phyloP scores from a whole-genome alignment of 1,140 invertebrate species.

The Chironomus tepperi region DNA sequence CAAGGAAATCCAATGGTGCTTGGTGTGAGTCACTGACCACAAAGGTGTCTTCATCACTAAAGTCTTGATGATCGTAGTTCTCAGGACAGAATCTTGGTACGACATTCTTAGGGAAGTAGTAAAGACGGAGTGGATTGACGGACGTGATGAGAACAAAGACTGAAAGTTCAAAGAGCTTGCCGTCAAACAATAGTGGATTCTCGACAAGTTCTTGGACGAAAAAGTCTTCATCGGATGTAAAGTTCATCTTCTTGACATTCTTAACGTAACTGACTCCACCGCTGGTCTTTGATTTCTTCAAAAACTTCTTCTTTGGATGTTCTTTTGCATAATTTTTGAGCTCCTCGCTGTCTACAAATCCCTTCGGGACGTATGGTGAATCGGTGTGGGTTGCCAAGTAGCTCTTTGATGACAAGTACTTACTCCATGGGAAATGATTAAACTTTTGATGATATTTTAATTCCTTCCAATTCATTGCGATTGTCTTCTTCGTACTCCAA shows the following conservation, averaged over 20 bases:
- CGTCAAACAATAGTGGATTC: neutral
- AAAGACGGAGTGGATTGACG: neutral
- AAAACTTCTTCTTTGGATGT: neutral
- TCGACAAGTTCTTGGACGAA: neutral
- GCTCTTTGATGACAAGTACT: neutral
- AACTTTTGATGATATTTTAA: neutral
- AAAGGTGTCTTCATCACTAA: neutral
- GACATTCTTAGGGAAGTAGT: neutral
- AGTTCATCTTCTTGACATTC: neutral
- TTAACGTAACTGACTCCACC: neutral
- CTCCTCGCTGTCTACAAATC: neutral
- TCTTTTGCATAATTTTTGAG: neutral
- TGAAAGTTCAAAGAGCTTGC: neutral
- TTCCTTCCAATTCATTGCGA: neutral
- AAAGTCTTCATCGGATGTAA: neutral
- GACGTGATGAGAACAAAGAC: neutral
- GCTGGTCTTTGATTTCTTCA: neutral
- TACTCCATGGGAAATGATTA: neutral
- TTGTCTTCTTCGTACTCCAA: neutral
- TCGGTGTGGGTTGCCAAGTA: neutral
- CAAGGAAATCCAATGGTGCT: neutral
- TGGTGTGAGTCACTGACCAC: neutral
- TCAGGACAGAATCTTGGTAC: neutral
- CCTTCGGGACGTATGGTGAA: neutral
- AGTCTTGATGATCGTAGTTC: neutral